Percentiles rank a stretch among this genome's conserved stretches.
phyloP scores from a whole-genome alignment of 2,888 invertebrate species.

The Anodontia alba region DNA sequence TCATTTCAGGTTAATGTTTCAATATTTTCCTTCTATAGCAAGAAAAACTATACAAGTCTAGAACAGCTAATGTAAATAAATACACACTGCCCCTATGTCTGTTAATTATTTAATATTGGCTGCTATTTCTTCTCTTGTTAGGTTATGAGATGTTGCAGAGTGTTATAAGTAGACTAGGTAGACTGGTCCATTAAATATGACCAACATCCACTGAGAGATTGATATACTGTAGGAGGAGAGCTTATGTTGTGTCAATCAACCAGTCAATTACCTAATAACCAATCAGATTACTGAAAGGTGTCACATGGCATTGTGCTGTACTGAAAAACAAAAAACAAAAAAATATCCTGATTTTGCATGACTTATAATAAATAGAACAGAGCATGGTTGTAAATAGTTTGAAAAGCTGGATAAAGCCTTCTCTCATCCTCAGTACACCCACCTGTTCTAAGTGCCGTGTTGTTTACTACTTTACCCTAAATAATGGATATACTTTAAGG shows the following conservation, averaged over 20 bases:
- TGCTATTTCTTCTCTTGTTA: not conserved
- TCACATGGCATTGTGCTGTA: slow-evolving; percentile 12
- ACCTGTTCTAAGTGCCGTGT: too few relatives aligned
- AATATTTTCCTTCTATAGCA: not conserved
- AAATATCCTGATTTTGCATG: not conserved
- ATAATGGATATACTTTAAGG: too few relatives aligned
- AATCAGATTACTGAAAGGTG: not conserved
- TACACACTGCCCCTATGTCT: not conserved
- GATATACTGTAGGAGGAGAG: slow-evolving; percentile 17
- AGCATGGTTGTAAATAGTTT: too few relatives aligned
- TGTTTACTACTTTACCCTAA: too few relatives aligned
- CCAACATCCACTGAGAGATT: not conserved
- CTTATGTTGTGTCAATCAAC: slow-evolving; percentile 10
- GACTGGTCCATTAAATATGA: not conserved
- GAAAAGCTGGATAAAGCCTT: too few relatives aligned
- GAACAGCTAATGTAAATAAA: not conserved
- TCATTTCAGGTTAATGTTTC: not conserved
- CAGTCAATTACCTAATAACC: slow-evolving; percentile 11
- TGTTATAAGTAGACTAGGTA: not conserved
- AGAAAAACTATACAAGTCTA: not conserved
- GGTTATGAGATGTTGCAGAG: not conserved
- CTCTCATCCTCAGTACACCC: too few relatives aligned
- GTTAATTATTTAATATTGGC: slow-evolving; percentile 12
- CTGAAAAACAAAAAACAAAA: not conserved
- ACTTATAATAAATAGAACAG: too few relatives aligned